These are phyloP conservation scores for Solea solea DNA, from an alignment of 2,113 vertebrate genomes.

Conservation along the genomic window DNA sequence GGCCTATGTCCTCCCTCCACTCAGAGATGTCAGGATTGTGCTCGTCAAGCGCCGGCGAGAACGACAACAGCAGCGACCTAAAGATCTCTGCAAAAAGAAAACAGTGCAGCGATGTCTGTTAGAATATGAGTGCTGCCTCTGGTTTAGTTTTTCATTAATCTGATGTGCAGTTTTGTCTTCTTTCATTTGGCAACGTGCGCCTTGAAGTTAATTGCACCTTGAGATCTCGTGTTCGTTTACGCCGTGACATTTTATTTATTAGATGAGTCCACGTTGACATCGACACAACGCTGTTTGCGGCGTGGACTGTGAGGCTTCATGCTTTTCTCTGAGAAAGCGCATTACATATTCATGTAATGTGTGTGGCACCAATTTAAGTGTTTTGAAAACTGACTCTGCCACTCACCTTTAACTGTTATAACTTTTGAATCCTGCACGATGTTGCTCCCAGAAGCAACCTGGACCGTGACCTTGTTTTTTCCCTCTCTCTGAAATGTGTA, in stretches of 20 bases:
- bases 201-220: slow-evolving; percentile 73
- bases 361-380: slow-evolving; percentile 58
- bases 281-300: slow-evolving; percentile 22
- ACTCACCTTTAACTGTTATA: slow-evolving; percentile 90
- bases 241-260: slow-evolving; percentile 70
- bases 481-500: slow-evolving; percentile 86
- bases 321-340: slow-evolving; percentile 28
- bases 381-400: slow-evolving; percentile 43
- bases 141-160: slow-evolving; percentile 65
- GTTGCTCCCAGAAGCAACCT: slow-evolving; percentile 88
- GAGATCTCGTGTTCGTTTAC: slow-evolving; percentile 53
- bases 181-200: slow-evolving; percentile 59
- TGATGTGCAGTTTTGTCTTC: slow-evolving; percentile 64
- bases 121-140: slow-evolving; percentile 44
- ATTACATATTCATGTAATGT: slow-evolving; percentile 69
- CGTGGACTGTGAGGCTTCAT: slow-evolving; percentile 35
- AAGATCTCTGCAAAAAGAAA: slow-evolving; percentile 86
- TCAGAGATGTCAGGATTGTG: slow-evolving; percentile 96
- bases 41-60: slow-evolving; percentile 94
- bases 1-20: slow-evolving; percentile 93
- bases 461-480: slow-evolving; percentile 89
- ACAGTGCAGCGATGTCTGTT: slow-evolving; percentile 26
- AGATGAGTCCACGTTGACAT: slow-evolving; percentile 53
- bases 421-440: slow-evolving; percentile 93
- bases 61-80: slow-evolving; percentile 92